Base-by-base conservation (phyloP, 2,888 invertebrate species). In the Steinernema hermaphroditum region DNA sequence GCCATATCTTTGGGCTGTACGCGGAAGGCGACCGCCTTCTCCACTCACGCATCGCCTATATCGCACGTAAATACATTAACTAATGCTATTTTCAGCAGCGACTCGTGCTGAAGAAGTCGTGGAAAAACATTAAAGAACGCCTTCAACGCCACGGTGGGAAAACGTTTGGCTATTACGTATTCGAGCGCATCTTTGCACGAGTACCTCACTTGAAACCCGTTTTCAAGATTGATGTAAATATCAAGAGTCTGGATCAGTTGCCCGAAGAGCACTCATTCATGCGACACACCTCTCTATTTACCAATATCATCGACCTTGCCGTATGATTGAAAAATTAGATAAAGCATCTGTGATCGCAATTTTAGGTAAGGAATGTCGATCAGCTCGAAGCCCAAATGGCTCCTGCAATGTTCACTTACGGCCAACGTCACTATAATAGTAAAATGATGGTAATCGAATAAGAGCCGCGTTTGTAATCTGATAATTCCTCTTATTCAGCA, bases 301-400 rank as follows among this genome's bases (percentile, higher is more conserved):
- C 81, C 27, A 79, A 77, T 57, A 79, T 83, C 37, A 71, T 83
- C n/a, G 78, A 83, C 72, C 73, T 83, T 68, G 73, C 82, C 16
- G 82, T 80, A 46, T 41, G 70, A n/a, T n/a, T n/a, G n/a, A n/a
- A n/a, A n/a, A n/a, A n/a, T n/a, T n/a, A n/a, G n/a, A n/a, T n/a
- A n/a, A n/a, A n/a, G n/a, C n/a, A n/a, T n/a, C n/a, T n/a, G n/a
- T n/a, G n/a, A n/a, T n/a, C n/a, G 1, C 32, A 14, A 22, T 50
- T 73, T 19, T 54, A 74, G 74, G 74, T 77, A 29, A 46, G 78
- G 70, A 83, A 79, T 74, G 77, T 82, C n/a, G 80, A 81, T 32
- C 79, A 83, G 43, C 72, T 83, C 49, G 82, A 83, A 70, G 74
- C 75, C 6, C 83, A 83, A 70, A 83, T 83, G 22, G 81, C 80